phyloP scores from a whole-genome alignment of 2,797 vertebrate genomes.

The Galagoides demidoff region DNA sequence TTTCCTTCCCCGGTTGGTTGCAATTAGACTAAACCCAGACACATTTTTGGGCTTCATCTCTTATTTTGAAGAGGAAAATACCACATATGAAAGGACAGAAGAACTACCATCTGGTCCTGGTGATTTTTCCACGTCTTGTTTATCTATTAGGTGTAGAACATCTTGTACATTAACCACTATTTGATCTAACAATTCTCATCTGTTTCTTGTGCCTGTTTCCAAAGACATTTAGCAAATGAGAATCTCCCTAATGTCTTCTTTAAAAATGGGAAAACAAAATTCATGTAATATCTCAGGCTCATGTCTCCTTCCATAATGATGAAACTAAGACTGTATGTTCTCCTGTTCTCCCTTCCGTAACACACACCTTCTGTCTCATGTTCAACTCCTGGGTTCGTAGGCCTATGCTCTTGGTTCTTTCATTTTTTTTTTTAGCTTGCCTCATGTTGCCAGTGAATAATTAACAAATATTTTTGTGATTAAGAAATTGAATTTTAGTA shows the following conservation, averaged over 20 bases:
- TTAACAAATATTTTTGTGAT: neutral
- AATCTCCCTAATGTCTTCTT: conserved; percentile 5
- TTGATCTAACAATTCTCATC: conserved; percentile 77
- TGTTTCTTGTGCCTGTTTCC: conserved; percentile 65
- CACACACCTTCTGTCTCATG: neutral
- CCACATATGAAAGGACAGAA: conserved; percentile 68
- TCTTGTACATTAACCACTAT: conserved; percentile 73
- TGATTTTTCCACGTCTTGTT: conserved; percentile 73
- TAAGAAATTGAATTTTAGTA: conserved; percentile 12
- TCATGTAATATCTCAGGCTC: neutral
- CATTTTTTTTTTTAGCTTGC: neutral
- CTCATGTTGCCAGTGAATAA: neutral
- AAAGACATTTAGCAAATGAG: conserved; percentile 74
- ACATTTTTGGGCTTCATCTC: neutral
- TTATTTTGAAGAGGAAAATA: conserved; percentile 51
- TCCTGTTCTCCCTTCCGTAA: too few relatives aligned
- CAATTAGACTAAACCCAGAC: conserved; percentile 29
- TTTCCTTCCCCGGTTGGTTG: conserved; percentile 24
- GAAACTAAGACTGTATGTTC: neutral
- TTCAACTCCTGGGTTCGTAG: neutral
- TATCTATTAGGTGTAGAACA: conserved; percentile 75
- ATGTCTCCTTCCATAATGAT: neutral
- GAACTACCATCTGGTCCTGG: conserved; percentile 71
- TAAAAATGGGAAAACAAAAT: conserved; percentile 52
- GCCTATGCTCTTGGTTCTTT: neutral